Base-by-base conservation (phyloP, 2,888 invertebrate species). In the Hyalella azteca region DNA sequence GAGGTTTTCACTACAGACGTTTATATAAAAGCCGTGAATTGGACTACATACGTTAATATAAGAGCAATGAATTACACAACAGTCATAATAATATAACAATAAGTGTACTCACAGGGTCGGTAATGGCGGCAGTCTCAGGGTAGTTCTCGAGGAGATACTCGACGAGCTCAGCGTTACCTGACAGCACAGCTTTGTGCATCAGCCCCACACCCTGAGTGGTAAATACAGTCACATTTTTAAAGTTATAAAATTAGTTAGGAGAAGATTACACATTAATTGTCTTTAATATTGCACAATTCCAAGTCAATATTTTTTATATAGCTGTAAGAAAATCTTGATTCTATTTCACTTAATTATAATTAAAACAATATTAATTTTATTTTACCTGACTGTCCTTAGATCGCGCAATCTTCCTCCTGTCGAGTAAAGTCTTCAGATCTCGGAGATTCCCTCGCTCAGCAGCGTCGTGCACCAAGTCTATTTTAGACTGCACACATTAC, bases 401-500 rank as follows among this genome's bases (percentile, higher is more conserved):
- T 48, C 82, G 79, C 15, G 85, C 85, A 48, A 86, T 94, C 91
- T 95, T 95, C 87, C 96, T 92, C 85, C 96, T 90, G 88, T 97
- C 95, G 86, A 96, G 88, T 0, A 95, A 93, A 85, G 94, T 92
- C 88, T 95, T 95, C 79, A 97, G 90, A 86, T 95, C 94, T 86
- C 93, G 90, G 85, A 97, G 90, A 86, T 93, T 94, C 4, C 97
- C 97, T 85, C 93, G 93, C 86, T 92, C 91, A 29, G 96, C 93
- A 45, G 96, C 95, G 86, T 92, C 89, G 87, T 97, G 97, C 40
- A 97, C 95, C 82, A 93, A 91, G 85, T 93, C 93, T 85, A 97
- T 96, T 91, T 97, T 96, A 86, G 92, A 92, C 96, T 96, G 86
- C 26, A 88, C n/a, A n/a, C n/a, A n/a, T n/a, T n/a, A n/a, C n/a